Percentiles rank a stretch among this genome's conserved stretches.
Conservation (phyloP, 92 coral and sea anemone species). For the Siderastrea radians region DNA sequence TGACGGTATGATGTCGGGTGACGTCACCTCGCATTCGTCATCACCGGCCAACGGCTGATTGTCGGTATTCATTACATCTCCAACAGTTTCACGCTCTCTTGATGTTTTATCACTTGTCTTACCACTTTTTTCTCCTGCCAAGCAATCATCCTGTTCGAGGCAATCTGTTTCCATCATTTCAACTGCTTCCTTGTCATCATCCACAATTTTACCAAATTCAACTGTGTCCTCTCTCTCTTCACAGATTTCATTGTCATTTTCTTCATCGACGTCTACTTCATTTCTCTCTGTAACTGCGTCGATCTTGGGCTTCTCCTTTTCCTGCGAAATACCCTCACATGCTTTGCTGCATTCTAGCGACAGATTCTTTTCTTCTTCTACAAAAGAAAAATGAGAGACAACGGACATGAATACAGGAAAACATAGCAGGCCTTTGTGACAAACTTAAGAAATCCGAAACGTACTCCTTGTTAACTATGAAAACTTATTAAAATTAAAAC, state of each 20-base stretch:
- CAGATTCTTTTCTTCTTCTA: constrained; percentile 30
- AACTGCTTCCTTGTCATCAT: background rate
- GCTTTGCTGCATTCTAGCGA: background rate
- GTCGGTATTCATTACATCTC: background rate
- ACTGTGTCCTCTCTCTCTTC: background rate
- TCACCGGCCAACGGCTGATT: constrained; percentile 1
- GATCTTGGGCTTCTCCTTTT: background rate
- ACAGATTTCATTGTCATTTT: constrained; percentile 1
- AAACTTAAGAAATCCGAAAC: too few species aligned
- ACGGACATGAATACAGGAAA: background rate
- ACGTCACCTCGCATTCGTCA: constrained; percentile 50
- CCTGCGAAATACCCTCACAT: background rate
- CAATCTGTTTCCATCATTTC: background rate
- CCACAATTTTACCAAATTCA: background rate
- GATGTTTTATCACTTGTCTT: background rate
- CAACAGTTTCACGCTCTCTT: background rate
- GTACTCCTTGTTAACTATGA: too few species aligned
- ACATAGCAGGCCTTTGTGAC: too few species aligned
- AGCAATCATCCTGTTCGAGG: background rate
- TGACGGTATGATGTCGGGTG: constrained; percentile 96
- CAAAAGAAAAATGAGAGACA: background rate
- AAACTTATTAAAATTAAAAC: background rate
- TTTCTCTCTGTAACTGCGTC: background rate
- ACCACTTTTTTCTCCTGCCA: background rate
- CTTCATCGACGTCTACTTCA: background rate